Conservation (phyloP, 2,797 vertebrate genomes). For the Gambusia yucatana region DNA sequence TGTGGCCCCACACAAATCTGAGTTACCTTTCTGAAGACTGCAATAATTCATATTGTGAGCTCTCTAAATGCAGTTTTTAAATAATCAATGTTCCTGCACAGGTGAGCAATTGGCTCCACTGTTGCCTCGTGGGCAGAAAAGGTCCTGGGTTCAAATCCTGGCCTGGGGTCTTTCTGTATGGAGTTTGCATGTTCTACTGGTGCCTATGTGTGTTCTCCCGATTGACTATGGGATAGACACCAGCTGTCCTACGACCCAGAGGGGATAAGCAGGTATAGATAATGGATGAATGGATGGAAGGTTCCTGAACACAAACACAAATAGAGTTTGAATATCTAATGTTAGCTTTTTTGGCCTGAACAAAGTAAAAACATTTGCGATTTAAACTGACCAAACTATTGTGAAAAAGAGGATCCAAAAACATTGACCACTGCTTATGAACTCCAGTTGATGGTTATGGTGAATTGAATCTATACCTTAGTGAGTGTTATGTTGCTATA, state of each 20-base stretch:
- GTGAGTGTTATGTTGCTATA: too few relatives aligned
- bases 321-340: not conserved
- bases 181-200: not conserved
- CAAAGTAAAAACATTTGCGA: too few relatives aligned
- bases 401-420: too few relatives aligned
- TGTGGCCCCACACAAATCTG: conserved; percentile 14
- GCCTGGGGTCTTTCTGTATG: not conserved
- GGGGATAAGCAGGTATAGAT: not conserved
- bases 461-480: too few relatives aligned
- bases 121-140: not conserved
- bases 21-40: conserved; percentile 21
- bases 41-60: not conserved
- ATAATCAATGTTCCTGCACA: not conserved
- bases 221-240: not conserved
- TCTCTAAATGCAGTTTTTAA: not conserved
- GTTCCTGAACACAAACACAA: not conserved
- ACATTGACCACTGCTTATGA: too few relatives aligned
- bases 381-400: too few relatives aligned
- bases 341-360: not conserved
- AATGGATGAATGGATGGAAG: not conserved
- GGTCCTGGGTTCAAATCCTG: not conserved
- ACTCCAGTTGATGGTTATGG: too few relatives aligned
- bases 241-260: not conserved
- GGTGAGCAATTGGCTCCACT: not conserved
- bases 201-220: not conserved